Conservation (phyloP, 2,113 vertebrate species). For the Coptodon rendalli region DNA sequence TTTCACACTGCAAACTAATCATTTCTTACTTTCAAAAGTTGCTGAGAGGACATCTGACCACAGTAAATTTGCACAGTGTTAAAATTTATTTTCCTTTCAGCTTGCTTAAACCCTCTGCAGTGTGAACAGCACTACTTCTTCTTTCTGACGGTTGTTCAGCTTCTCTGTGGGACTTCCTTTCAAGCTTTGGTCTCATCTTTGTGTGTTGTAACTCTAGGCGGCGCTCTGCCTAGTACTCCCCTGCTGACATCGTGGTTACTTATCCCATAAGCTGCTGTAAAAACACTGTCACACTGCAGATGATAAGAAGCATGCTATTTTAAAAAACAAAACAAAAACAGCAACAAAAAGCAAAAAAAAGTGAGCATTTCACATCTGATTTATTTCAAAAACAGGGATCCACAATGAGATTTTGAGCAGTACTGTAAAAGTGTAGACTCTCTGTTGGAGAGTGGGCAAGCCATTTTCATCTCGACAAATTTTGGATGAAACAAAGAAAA, state of each 20-base stretch:
- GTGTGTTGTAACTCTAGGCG: slow-evolving; percentile 5
- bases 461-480: slow-evolving; percentile 1
- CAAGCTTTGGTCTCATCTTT: not conserved
- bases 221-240: slow-evolving; percentile 43
- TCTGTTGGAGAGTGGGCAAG: slow-evolving; percentile 3
- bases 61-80: not conserved
- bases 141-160: not conserved
- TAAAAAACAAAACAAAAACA: rapidly evolving
- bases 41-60: not conserved
- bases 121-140: not conserved
- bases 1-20: slow-evolving; percentile 6
- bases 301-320: not conserved
- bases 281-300: not conserved
- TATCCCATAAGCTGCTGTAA: not conserved
- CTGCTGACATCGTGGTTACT: slow-evolving; percentile 17
- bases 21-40: not conserved
- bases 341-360: not conserved
- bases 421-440: slow-evolving; percentile 12
- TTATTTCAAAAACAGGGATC: not conserved
- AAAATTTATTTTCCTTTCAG: not conserved
- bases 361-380: not conserved
- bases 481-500: slow-evolving; percentile 42
- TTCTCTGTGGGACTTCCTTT: not conserved
- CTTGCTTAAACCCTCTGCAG: not conserved
- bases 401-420: not conserved